Conservation (phyloP, 2,888 invertebrate genomes). For the Odontothrips loti region DNA sequence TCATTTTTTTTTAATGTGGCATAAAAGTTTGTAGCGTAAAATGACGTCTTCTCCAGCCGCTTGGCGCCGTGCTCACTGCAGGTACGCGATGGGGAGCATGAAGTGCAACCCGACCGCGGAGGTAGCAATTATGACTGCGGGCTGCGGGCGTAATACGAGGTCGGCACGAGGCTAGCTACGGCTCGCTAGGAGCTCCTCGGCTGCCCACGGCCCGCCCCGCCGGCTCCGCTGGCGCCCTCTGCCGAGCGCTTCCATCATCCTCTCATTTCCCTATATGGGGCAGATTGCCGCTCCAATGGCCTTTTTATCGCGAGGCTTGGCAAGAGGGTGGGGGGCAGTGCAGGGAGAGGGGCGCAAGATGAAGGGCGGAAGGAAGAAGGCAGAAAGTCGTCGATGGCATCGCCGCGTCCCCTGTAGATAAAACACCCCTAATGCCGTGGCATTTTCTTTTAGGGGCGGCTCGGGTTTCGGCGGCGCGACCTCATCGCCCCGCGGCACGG, state of each 20-base stretch:
- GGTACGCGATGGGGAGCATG: too few relatives aligned
- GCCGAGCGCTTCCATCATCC: neutral
- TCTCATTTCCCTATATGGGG: neutral
- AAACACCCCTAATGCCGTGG: neutral
- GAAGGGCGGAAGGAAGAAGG: neutral
- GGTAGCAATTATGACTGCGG: too few relatives aligned
- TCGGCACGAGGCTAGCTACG: too few relatives aligned
- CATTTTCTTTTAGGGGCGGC: constrained; percentile 13
- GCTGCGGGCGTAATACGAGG: too few relatives aligned
- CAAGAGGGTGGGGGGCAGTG: neutral
- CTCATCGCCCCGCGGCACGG: neutral
- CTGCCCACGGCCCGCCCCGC: neutral
- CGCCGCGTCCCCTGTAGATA: neutral
- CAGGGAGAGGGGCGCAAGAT: neutral
- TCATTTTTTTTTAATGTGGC: too few relatives aligned
- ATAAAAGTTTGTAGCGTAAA: too few relatives aligned
- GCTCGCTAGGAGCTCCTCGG: neutral
- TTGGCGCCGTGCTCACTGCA: too few relatives aligned
- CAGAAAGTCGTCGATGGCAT: neutral
- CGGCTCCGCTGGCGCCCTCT: neutral
- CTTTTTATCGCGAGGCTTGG: neutral
- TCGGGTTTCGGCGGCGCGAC: neutral
- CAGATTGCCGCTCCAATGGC: neutral
- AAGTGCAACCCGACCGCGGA: too few relatives aligned
- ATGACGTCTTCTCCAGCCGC: too few relatives aligned